These are phyloP conservation scores for Eupithecia abbreviata DNA, from an alignment of 2,888 invertebrate species.

Conservation along the genomic window DNA sequence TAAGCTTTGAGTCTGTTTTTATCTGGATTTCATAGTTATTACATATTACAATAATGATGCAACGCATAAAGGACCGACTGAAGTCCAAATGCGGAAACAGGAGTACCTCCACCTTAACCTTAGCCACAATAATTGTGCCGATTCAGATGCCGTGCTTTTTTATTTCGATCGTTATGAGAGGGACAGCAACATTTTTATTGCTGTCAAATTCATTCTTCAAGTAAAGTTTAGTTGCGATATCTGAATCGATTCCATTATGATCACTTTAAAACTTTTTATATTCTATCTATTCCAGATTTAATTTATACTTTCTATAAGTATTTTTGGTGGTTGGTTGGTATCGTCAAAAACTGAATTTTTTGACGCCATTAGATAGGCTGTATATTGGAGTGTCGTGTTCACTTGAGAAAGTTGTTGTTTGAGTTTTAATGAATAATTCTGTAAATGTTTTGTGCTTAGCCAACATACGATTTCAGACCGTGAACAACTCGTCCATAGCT, in stretches of 20 bases:
- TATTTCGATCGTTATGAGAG: too few species aligned
- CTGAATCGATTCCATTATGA: too few species aligned
- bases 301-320: background rate
- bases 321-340: background rate
- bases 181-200: too few species aligned
- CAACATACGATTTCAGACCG: background rate
- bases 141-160: too few species aligned
- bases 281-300: background rate
- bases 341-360: background rate
- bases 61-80: too few species aligned
- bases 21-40: background rate
- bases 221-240: too few species aligned
- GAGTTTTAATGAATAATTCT: background rate
- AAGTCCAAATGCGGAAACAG: too few species aligned
- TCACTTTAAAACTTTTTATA: background rate
- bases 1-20: slow-evolving; percentile 5
- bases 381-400: background rate
- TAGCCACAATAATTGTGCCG: too few species aligned
- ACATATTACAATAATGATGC: too few species aligned
- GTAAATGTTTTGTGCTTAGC: background rate
- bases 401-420: background rate
- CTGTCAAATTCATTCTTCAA: too few species aligned
- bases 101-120: too few species aligned
- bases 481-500: too few species aligned
- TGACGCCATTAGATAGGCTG: background rate